Evolutionary conservation across 2,888 invertebrate species (phyloP).

Genomic region (Polydrusus cervinus): DNA sequence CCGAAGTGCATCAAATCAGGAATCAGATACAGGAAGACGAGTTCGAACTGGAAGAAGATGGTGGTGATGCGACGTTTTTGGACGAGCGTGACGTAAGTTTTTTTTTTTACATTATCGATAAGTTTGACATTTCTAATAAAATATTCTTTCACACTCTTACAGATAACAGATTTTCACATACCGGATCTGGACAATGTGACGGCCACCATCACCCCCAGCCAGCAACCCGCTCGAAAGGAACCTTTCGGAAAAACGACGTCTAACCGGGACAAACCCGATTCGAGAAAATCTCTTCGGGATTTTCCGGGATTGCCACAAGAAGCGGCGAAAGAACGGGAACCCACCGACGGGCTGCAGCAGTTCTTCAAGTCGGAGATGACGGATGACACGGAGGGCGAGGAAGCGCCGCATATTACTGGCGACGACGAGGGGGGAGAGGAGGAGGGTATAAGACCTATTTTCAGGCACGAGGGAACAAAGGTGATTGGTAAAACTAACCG

Average conservation of each 20-base stretch:
- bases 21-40: not conserved
- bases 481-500: constrained; percentile 59
- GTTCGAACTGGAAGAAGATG: not conserved
- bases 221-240: not conserved
- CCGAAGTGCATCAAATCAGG: constrained; percentile 32
- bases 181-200: constrained; percentile 27
- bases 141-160: no score
- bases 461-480: constrained; percentile 69
- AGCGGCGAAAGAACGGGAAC: no score
- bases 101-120: not conserved
- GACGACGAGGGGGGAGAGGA: constrained; percentile 52
- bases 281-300: no score
- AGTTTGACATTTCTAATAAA: no score
- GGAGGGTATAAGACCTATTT: constrained; percentile 68
- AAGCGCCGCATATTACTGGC: not conserved
- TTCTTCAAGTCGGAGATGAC: constrained; percentile 23
- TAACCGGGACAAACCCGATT: no score
- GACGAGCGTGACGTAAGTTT: constrained; percentile 34
- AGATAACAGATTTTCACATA: constrained; percentile 35
- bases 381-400: constrained; percentile 20
- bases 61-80: not conserved
- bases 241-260: no score
- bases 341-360: constrained; percentile 3
- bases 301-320: no score
- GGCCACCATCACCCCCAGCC: not conserved